phyloP scores from a whole-genome alignment of 1,140 invertebrate species.

The Sitodiplosis mosellana region DNA sequence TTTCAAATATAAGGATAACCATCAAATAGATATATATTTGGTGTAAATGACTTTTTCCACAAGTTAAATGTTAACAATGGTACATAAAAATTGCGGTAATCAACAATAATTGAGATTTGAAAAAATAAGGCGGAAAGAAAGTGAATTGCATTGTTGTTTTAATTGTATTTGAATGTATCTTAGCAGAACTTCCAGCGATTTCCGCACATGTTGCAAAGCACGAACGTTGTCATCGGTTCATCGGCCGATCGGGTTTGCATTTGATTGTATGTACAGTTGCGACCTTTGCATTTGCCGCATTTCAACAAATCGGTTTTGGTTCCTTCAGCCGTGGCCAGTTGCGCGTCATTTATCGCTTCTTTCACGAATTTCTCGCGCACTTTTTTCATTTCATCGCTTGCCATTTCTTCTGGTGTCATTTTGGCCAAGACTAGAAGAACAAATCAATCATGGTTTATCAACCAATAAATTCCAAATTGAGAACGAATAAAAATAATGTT shows the following conservation, averaged over 20 bases:
- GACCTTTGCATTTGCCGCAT: conserved; percentile 89
- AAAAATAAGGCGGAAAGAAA: no score
- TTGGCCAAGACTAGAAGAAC: conserved; percentile 68
- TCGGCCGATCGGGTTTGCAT: conserved; percentile 96
- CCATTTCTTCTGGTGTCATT: conserved; percentile 99
- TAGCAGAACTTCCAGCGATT: conserved; percentile 97
- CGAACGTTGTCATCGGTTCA: conserved; percentile 99
- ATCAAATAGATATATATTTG: no score
- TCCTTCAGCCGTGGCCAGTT: conserved; percentile 71
- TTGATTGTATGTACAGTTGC: conserved; percentile 91
- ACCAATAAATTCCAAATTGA: no score
- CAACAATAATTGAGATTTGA: no score
- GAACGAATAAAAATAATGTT: no score
- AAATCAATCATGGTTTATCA: no score
- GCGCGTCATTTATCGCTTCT: conserved; percentile 96
- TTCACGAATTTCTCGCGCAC: conserved; percentile 89
- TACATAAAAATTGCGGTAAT: no score
- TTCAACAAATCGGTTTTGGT: conserved; percentile 93
- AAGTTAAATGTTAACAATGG: no score
- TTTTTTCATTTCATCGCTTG: conserved; percentile 93
- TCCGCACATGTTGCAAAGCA: conserved; percentile 92
- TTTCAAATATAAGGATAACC: no score
- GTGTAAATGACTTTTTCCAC: no score
- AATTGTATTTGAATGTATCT: conserved; percentile 14
- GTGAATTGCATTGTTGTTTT: no score